Base-by-base conservation (phyloP, 2,797 vertebrate genomes). In the Tragopan temminckii region DNA sequence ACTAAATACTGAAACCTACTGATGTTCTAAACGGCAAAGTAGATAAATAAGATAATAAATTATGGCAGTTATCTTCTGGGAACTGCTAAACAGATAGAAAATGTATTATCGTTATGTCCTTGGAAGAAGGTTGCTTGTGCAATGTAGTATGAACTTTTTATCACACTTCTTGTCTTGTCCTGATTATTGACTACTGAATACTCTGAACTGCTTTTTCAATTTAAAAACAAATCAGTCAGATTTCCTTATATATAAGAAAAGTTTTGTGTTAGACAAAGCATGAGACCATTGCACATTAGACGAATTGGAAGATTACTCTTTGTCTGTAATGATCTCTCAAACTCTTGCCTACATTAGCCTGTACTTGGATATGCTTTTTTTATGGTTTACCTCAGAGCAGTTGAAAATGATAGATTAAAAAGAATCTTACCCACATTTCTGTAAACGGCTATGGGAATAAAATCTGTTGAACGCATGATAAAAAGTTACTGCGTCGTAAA, bases 21-120 rank as follows among this genome's bases (percentile, higher is more conserved):
- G 88, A 92, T 94, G 50, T 87, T 89, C 86, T 89, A 77, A 95
- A 80, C 66, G 92, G 23, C 62, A 70, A 83, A 96, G 62, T 72
- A 70, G 75, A 89, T 87, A 96, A 92, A 81, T 91, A 79, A 68
- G 50, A 10, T 84, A 93, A 79, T 97, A 93, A 90, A 93, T 95
- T 95, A 88, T 63, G n/a, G 24, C 62, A 74, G 55, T 85, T 97
- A 92, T 66, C 70, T 86, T 93, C 57, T 68, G 67, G 62, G 50
- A 53, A 72, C 90, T 95, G 75, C 86, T 95, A 78, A 94, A 90
- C 7, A 38, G 80, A 59, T 80, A 72, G 53, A 69, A 94, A 96
- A 87, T 89, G 10, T 72, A 17, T 64, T 85, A 48, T 40, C 42
- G 62, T 85, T 90, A 16, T 55, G 71, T 76, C 63, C 88, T 97